phyloP scores from a whole-genome alignment of 2,888 invertebrate species.

The Apomyelois bistriatella region DNA sequence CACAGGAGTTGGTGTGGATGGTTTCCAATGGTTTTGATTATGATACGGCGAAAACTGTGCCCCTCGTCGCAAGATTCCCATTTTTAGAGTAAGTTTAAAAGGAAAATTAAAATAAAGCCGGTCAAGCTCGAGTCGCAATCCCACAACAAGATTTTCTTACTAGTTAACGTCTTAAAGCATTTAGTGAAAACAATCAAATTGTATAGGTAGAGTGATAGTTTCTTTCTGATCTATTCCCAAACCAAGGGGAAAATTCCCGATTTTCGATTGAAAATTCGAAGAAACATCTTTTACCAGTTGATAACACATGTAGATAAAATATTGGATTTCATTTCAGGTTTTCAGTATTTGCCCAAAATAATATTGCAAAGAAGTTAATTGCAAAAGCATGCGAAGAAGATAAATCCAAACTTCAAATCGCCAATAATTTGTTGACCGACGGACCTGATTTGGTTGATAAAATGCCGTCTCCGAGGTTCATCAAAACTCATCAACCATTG shows the following conservation, averaged over 20 bases:
- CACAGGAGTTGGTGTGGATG: slow-evolving; percentile 87
- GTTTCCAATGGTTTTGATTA: slow-evolving; percentile 84
- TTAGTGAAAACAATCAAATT: too few relatives aligned
- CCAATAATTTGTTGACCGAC: neutral
- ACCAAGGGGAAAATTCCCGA: too few relatives aligned
- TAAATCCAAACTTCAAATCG: neutral
- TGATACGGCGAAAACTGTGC: slow-evolving; percentile 64
- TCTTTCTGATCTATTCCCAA: too few relatives aligned
- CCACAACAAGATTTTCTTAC: too few relatives aligned
- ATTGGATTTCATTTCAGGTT: neutral
- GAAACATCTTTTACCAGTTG: too few relatives aligned
- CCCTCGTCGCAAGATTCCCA: slow-evolving; percentile 77
- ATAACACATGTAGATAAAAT: neutral
- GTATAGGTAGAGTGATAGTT: too few relatives aligned
- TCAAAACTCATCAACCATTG: slow-evolving; percentile 83
- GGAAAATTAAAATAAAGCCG: neutral
- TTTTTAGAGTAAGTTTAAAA: slow-evolving; percentile 83
- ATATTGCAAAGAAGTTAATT: neutral
- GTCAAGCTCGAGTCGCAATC: too few relatives aligned
- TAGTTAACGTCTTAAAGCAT: too few relatives aligned
- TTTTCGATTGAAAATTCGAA: too few relatives aligned
- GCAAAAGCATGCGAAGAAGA: neutral
- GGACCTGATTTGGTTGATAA: neutral
- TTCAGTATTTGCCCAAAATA: neutral
- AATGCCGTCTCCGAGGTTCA: slow-evolving; percentile 19